phyloP scores from a whole-genome alignment of 2,113 vertebrate species.

The Indicator maculatus region DNA sequence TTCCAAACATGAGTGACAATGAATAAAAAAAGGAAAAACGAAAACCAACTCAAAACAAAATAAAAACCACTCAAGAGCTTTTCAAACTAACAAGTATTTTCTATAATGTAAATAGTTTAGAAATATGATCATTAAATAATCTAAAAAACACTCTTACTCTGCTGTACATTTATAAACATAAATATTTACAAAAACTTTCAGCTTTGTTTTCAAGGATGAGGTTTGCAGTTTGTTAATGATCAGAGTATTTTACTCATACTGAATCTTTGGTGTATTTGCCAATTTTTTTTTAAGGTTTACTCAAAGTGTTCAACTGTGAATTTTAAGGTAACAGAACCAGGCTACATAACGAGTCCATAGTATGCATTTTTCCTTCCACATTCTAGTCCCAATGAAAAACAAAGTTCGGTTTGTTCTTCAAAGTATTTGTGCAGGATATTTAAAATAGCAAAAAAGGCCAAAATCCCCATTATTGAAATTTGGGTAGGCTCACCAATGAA shows the following conservation, averaged over 20 bases:
- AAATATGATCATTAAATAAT: conserved; percentile 92
- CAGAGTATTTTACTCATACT: conserved; percentile 74
- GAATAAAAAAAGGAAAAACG: not conserved
- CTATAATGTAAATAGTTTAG: conserved; percentile 83
- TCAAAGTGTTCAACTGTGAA: conserved; percentile 62
- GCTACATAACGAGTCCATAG: conserved; percentile 45
- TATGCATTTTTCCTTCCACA: conserved; percentile 24
- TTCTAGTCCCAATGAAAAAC: conserved; percentile 38
- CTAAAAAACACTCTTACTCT: conserved; percentile 89
- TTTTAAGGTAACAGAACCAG: conserved; percentile 62
- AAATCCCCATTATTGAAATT: conserved; percentile 15
- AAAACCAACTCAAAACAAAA: not conserved
- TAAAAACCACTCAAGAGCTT: conserved; percentile 58
- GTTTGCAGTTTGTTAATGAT: conserved; percentile 78
- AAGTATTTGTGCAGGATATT: conserved; percentile 20
- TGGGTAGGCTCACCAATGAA: not conserved
- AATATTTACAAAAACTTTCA: conserved; percentile 89
- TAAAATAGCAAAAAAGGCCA: not conserved
- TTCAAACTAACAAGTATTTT: conserved; percentile 74
- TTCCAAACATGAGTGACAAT: conserved; percentile 63
- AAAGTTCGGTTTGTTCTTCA: conserved; percentile 17
- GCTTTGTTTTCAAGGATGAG: conserved; percentile 79
- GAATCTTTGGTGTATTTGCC: conserved; percentile 82
- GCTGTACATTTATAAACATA: conserved; percentile 91
- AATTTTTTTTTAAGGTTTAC: conserved; percentile 73